These are phyloP conservation scores for Neolamprologus devosi DNA, from an alignment of 2,113 vertebrate species.

Conservation along the genomic window DNA sequence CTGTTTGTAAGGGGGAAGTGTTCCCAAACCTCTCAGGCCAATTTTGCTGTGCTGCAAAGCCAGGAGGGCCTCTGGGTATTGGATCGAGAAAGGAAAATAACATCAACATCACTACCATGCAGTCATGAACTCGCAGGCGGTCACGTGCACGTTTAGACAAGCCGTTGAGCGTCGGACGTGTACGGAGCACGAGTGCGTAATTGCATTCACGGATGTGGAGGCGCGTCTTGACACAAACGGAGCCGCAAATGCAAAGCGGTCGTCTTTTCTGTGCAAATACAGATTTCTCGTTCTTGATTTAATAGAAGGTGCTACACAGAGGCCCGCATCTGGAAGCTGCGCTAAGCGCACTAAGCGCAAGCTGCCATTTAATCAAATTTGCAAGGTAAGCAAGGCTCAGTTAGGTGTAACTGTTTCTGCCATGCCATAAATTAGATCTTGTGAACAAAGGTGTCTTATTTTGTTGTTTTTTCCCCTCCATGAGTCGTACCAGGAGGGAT, in stretches of 20 bases:
- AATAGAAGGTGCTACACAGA: neutral
- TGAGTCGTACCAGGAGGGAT: neutral
- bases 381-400: neutral
- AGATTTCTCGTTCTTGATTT: neutral
- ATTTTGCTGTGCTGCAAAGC: slow-evolving; percentile 35
- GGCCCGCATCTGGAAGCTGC: neutral
- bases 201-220: neutral
- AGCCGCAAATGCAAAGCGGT: neutral
- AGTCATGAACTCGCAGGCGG: neutral
- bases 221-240: neutral
- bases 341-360: neutral
- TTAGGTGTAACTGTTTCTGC: neutral
- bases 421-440: neutral
- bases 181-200: neutral
- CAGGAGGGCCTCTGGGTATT: neutral
- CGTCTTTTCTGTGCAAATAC: fast-evolving
- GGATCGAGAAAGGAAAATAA: neutral
- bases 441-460: neutral
- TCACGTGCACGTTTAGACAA: neutral
- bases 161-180: neutral
- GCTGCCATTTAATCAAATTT: neutral
- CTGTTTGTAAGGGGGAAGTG: slow-evolving; percentile 63
- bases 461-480: neutral
- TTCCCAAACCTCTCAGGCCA: slow-evolving; percentile 61
- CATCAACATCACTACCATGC: neutral